Base-by-base conservation (phyloP, 2,888 invertebrate genomes). In the Eurytoma adleriae region DNA sequence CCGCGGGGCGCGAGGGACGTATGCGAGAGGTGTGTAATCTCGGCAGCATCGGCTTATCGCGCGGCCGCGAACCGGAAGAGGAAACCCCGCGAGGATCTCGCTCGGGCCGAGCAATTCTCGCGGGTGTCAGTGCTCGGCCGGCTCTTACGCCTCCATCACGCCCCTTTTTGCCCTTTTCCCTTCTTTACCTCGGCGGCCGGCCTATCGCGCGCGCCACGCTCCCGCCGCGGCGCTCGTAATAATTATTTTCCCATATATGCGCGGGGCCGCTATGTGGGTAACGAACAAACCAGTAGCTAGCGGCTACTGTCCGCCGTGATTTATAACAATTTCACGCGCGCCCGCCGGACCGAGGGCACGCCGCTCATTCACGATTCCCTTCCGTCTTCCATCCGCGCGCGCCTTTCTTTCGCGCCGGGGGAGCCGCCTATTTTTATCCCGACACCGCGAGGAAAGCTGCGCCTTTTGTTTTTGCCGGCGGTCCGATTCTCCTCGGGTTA, bases 241-340 rank as follows among this genome's bases (percentile, higher is more conserved):
- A 87, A 90, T 89, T 89, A 89, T 88, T 88, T 87, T 86, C 85
- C 86, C 88, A 87, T 87, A 87, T 84, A 86, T 83, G 81, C 78
- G 79, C 70, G 57, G 56, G 61, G 50, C 67, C 18, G 77, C 56
- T 79, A 52, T 13, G 24, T 68, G 20, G 71, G 78, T 80, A 84
- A 86, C 84, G 83, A 86, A 86, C 83, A 78, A 81, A 83, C 85
- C 85, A 84, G 86, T 87, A 87, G 86, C 86, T 85, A 84, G 85
- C 84, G 85, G 86, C 85, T 85, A 85, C 85, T 86, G 86, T 86
- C 85, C 83, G 84, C 84, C 67, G 83, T 87, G 88, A 88, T 89
- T 89, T 88, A 88, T 87, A 87, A 86, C 85, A 85, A 88, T 88
- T 87, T 73, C 84, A 85, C 61, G 20, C 78, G 30, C 62, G 20